Base-by-base conservation (phyloP, 2,888 invertebrate genomes). In the Cancer borealis region DNA sequence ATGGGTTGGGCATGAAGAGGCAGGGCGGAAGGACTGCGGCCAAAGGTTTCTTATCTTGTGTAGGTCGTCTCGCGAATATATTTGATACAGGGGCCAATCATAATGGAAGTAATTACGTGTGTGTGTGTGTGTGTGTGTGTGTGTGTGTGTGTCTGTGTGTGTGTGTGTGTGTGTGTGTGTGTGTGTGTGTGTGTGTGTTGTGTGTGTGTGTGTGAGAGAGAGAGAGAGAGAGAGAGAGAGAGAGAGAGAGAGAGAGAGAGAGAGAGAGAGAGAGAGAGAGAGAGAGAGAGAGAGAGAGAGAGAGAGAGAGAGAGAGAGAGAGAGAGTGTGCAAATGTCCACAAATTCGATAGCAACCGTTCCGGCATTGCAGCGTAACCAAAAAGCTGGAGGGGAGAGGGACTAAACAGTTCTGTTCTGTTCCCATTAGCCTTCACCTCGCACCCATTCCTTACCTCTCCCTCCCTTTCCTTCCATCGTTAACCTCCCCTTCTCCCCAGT, bases 111-210 rank as follows among this genome's bases (percentile, higher is more conserved):
- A 39, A 39, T 39, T 39, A 39, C 39, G 39, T 39, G 39, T 66
- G n/a, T 66, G 4, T n/a, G 6, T n/a, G n/a, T 21, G 66, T 66
- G n/a, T 14, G n/a, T 21, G 21, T 66, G 66, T 66, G 66, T 66
- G 66, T 66, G 66, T 21, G 66, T 66, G 66, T 66, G 66, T 66
- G 66, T 66, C 21, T 66, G 66, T 66, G 66, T 66, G 66, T 66
- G 66, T 66, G 66, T 66, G 66, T 66, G 66, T 66, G 66, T 66
- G 66, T 66, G 66, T 66, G 66, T 66, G 66, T 66, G 66, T 66
- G 66, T 66, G 66, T 66, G 66, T 66, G 66, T 66, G 66, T 66
- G 66, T 66, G 66, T 66, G 66, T 66, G 66, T 66, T 66, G 66
- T 66, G 66, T 66, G 66, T 66, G 66, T 66, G 66, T 66, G 66